Conservation (phyloP, 2,797 vertebrate species). For the Novumbra hubbsi region DNA sequence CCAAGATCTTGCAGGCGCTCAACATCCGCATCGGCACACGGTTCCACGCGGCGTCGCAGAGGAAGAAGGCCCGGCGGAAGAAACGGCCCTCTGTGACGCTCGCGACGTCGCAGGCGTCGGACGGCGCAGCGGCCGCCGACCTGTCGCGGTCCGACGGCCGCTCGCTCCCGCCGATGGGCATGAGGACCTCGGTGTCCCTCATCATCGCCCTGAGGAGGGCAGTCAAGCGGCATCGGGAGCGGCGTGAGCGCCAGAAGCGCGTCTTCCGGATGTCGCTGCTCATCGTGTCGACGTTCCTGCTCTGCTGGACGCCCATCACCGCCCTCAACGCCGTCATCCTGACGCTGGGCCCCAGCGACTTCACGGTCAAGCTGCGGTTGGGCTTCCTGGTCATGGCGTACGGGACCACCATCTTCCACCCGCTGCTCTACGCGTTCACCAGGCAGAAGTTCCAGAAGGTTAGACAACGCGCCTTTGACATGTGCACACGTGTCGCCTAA, state of each 20-base stretch:
- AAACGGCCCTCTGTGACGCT: constrained; percentile 91
- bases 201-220: constrained; percentile 95
- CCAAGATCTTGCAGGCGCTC: constrained; percentile 96
- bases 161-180: constrained; percentile 84
- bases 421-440: constrained; percentile 95
- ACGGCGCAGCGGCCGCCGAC: constrained; percentile 79
- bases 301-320: constrained; percentile 99
- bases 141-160: constrained; percentile 68
- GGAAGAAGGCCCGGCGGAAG: constrained; percentile 95
- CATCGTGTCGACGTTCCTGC: constrained; percentile 96
- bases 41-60: constrained; percentile 92
- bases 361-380: constrained; percentile 92
- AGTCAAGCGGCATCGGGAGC: constrained; percentile 93
- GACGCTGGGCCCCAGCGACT: constrained; percentile 91
- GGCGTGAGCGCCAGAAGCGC: constrained; percentile 92
- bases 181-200: constrained; percentile 96
- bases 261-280: constrained; percentile 97
- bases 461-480: neutral
- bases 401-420: constrained; percentile 97
- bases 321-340: constrained; percentile 95
- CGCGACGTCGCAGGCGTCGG: constrained; percentile 72
- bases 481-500: no score
- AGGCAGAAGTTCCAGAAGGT: constrained; percentile 96
- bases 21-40: constrained; percentile 97
- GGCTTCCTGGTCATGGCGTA: constrained; percentile 99